phyloP scores from a whole-genome alignment of 92 coral and sea anemone species.

The Galaxea fascicularis region DNA sequence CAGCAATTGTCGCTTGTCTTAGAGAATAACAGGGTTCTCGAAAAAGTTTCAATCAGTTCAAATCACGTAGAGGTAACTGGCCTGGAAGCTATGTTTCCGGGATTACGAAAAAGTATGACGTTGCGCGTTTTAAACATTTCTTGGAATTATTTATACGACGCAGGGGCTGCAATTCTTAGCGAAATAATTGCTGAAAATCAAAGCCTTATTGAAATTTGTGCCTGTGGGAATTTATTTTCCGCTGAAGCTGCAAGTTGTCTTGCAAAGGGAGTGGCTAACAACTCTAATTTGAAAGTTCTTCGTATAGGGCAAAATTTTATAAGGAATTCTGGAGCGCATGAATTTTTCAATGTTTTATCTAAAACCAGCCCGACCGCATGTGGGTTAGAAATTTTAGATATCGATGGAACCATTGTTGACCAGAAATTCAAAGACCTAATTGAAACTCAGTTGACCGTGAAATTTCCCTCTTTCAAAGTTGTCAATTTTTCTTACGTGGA shows the following conservation, averaged over 20 bases:
- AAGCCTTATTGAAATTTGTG: slow-evolving; percentile 66
- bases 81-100: slow-evolving; percentile 66
- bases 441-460: slow-evolving; percentile 47
- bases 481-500: slow-evolving; percentile 63
- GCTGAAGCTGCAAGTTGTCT: slow-evolving; percentile 76
- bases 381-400: slow-evolving; percentile 70
- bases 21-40: slow-evolving; percentile 48
- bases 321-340: slow-evolving; percentile 78
- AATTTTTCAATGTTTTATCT: slow-evolving; percentile 52
- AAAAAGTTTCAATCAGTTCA: slow-evolving; percentile 74
- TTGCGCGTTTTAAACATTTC: slow-evolving; percentile 84
- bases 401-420: slow-evolving; percentile 87
- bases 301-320: slow-evolving; percentile 86
- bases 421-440: slow-evolving; percentile 36
- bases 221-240: slow-evolving; percentile 86
- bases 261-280: slow-evolving; percentile 72
- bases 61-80: slow-evolving; percentile 82
- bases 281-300: slow-evolving; percentile 64
- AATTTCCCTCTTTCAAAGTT: slow-evolving; percentile 58
- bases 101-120: slow-evolving; percentile 62
- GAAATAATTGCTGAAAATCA: slow-evolving; percentile 62
- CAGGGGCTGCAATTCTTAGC: slow-evolving; percentile 76
- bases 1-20: slow-evolving; percentile 54
- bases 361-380: slow-evolving; percentile 19
- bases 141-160: slow-evolving; percentile 89